Conservation (phyloP, 2,113 vertebrate genomes). For the Tachycineta bicolor region DNA sequence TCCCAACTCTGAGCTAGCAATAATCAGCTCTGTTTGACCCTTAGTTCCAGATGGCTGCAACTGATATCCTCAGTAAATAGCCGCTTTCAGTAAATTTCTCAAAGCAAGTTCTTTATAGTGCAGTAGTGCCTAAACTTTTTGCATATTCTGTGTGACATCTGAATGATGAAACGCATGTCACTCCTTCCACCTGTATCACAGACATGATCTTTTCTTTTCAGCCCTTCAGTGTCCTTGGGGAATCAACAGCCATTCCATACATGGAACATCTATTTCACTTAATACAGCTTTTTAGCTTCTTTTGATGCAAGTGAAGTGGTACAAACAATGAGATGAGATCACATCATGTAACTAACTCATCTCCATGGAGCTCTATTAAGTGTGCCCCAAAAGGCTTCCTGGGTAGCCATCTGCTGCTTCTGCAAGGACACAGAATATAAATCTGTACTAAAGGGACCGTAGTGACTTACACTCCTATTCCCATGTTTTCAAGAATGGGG, state of each 20-base stretch:
- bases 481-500: not conserved
- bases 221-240: not conserved
- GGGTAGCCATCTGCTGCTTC: not conserved
- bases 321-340: not conserved
- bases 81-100: constrained; percentile 56
- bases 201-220: not conserved
- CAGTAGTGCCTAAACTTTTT: constrained; percentile 43
- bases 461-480: not conserved
- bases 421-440: not conserved
- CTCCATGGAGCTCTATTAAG: not conserved
- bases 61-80: constrained; percentile 63
- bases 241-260: not conserved
- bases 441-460: not conserved
- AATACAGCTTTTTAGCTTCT: not conserved
- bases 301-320: not conserved
- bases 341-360: not conserved
- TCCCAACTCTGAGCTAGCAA: constrained; percentile 11
- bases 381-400: not conserved
- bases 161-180: not conserved
- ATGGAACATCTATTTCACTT: not conserved
- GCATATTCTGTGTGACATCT: not conserved
- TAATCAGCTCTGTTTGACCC: constrained; percentile 61
- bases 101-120: constrained; percentile 13
- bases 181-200: not conserved
- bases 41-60: constrained; percentile 41